Conservation (phyloP, 2,888 invertebrate species). For the Tineola bisselliella region DNA sequence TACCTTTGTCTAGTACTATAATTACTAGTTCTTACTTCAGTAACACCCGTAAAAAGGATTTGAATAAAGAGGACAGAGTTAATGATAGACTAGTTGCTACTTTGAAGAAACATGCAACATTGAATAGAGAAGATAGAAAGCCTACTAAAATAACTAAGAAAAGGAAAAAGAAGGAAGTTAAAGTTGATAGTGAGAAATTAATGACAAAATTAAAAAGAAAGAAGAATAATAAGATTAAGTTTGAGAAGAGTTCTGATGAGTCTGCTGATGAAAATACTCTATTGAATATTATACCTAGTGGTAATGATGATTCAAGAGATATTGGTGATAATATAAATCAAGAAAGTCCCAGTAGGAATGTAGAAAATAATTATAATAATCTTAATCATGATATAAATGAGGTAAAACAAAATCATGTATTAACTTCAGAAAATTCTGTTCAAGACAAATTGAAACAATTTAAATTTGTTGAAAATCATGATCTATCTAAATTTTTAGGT, state of each 20-base stretch:
- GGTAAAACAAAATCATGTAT: too few relatives aligned
- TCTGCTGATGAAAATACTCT: conserved; percentile 24
- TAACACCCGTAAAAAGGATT: conserved; percentile 21
- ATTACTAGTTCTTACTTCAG: conserved; percentile 61
- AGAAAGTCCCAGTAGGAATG: conserved; percentile 18
- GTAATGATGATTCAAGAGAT: conserved; percentile 48
- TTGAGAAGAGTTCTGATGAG: conserved; percentile 19
- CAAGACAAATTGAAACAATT: conserved; percentile 44
- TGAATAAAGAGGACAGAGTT: conserved; percentile 12
- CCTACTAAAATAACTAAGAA: conserved; percentile 33
- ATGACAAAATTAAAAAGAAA: conserved; percentile 24
- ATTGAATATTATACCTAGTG: conserved; percentile 53
- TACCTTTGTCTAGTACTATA: conserved; percentile 44
- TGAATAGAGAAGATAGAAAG: conserved; percentile 29
- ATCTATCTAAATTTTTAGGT: conserved; percentile 37
- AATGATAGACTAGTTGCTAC: conserved; percentile 39
- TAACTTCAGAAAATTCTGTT: conserved; percentile 12
- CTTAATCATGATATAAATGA: conserved; percentile 3
- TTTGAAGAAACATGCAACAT: conserved; percentile 46
- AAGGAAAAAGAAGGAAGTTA: conserved; percentile 40
- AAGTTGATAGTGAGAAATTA: conserved; percentile 27
- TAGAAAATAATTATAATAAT: conserved; percentile 17
- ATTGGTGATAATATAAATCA: conserved; percentile 37
- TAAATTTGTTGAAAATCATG: conserved; percentile 36
- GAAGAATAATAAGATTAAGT: conserved; percentile 20